Conservation (phyloP, 2,113 vertebrate genomes). For the Rynchops niger region DNA sequence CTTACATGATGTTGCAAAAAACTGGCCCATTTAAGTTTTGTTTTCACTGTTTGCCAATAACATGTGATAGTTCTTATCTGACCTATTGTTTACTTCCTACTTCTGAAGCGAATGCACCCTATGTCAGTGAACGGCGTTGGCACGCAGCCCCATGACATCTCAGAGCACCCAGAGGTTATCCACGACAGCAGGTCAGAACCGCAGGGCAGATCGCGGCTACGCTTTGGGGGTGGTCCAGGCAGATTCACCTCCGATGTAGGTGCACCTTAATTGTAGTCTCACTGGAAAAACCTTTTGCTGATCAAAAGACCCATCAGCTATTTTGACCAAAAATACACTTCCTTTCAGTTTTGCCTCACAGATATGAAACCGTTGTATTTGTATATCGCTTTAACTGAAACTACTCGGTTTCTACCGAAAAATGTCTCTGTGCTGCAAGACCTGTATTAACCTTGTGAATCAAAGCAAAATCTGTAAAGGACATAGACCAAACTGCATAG, state of each 20-base stretch:
- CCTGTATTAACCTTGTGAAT: background rate
- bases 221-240: background rate
- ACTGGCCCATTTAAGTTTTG: background rate
- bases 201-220: background rate
- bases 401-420: background rate
- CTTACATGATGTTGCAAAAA: background rate
- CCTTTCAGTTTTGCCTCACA: background rate
- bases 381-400: background rate
- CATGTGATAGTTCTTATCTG: background rate
- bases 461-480: background rate
- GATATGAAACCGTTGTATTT: background rate
- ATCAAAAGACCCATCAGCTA: background rate
- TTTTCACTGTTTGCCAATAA: background rate
- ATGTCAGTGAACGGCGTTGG: background rate
- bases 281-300: background rate
- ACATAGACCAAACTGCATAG: background rate
- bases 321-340: background rate
- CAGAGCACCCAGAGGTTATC: background rate
- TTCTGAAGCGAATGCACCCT: constrained; percentile 7
- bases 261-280: background rate
- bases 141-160: background rate
- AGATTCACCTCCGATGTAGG: background rate
- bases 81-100: background rate
- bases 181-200: background rate
- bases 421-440: background rate